Conservation (phyloP, 1,140 invertebrate genomes). For the Subanguina moxae region DNA sequence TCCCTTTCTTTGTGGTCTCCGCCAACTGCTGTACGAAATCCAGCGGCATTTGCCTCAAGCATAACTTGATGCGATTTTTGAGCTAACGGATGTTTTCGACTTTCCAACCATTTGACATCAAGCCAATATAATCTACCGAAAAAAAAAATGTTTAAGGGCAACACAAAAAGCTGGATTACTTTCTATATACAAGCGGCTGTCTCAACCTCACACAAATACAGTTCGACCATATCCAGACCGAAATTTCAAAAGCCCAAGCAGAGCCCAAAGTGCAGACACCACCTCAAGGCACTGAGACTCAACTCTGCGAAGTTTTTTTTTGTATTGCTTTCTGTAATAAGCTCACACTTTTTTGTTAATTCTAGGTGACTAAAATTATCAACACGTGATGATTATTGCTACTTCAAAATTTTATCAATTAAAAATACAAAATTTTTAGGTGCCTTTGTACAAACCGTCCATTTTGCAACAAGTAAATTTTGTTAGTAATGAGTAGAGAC, state of each 20-base stretch:
- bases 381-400: not conserved
- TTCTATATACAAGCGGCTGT: constrained; percentile 50
- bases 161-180: constrained; percentile 44
- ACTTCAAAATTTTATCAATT: not conserved
- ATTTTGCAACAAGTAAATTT: constrained; percentile 30
- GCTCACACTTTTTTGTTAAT: not conserved
- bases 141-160: constrained; percentile 37
- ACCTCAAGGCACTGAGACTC: constrained; percentile 26
- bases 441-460: constrained; percentile 30
- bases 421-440: constrained; percentile 32
- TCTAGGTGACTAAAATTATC: not conserved
- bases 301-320: constrained; percentile 40
- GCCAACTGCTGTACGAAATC: no score
- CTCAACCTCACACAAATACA: constrained; percentile 43
- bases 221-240: constrained; percentile 18
- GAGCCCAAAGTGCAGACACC: not conserved
- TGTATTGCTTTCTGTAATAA: not conserved
- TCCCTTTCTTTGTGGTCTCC: no score
- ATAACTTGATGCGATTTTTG: no score
- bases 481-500: no score
- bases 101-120: not conserved
- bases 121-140: constrained; percentile 2
- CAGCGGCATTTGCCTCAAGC: no score
- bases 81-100: constrained; percentile 12
- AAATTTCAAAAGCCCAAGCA: constrained; percentile 9